Evolutionary conservation across 2,888 invertebrate genomes (phyloP).

Genomic region (Drosophila cognata): DNA sequence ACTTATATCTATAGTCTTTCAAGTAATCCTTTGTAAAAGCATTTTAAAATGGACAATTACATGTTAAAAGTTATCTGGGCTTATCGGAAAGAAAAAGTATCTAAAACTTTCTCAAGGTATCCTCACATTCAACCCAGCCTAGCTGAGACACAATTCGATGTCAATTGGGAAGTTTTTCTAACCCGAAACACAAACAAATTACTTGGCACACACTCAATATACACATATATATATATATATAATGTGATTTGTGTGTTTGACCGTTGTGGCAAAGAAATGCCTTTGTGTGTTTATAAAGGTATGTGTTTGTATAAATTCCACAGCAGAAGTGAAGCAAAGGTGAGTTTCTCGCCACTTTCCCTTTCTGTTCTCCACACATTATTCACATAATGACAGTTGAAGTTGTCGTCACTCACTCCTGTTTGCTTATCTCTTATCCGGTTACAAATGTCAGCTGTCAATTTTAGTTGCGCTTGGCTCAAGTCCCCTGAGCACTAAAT

Average conservation of each 20-base stretch:
- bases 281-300: background rate
- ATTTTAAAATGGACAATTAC: background rate
- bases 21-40: background rate
- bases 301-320: background rate
- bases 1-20: background rate
- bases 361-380: slow-evolving; percentile 30
- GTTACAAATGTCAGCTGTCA: slow-evolving; percentile 71
- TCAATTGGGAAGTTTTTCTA: background rate
- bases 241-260: slow-evolving; percentile 2
- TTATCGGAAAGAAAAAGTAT: background rate
- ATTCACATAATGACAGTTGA: slow-evolving; percentile 33
- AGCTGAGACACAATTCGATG: background rate
- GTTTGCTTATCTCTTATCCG: slow-evolving; percentile 55
- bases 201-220: background rate
- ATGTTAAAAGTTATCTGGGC: background rate
- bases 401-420: background rate
- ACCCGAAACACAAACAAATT: background rate
- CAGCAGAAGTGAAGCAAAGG: background rate
- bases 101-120: background rate
- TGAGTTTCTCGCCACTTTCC: slow-evolving; percentile 48
- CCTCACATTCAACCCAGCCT: background rate
- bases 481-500: slow-evolving; percentile 1
- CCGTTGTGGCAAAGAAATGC: background rate
- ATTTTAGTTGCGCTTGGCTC: slow-evolving; percentile 22
- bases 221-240: background rate